Evolutionary conservation across 2,797 vertebrate species (phyloP).

Genomic region (Lophius americanus): DNA sequence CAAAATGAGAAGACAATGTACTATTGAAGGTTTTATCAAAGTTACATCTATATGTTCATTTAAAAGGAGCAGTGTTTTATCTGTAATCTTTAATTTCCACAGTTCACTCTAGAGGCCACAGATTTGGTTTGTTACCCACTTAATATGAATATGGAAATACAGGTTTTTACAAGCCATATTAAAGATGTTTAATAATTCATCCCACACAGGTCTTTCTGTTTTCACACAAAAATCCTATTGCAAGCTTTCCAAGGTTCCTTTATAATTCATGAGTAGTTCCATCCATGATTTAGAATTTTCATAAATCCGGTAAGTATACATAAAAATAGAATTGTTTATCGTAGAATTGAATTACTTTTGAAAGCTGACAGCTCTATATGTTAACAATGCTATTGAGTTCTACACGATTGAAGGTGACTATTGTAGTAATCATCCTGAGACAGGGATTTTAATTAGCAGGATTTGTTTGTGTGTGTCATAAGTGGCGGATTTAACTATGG

Average conservation of each 20-base stretch:
- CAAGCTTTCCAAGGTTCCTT: neutral
- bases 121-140: neutral
- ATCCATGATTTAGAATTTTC: too few species aligned
- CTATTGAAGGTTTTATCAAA: neutral
- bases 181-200: slow-evolving; percentile 25
- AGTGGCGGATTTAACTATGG: too few species aligned
- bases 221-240: neutral
- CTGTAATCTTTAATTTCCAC: neutral
- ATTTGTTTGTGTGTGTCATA: too few species aligned
- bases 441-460: too few species aligned
- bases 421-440: too few species aligned
- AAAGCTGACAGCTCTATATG: too few species aligned
- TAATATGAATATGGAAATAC: neutral
- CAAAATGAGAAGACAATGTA: neutral
- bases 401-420: too few species aligned
- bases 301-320: too few species aligned
- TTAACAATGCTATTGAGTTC: too few species aligned
- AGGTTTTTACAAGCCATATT: slow-evolving; percentile 12
- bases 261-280: too few species aligned
- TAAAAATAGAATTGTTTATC: too few species aligned
- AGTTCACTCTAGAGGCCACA: neutral
- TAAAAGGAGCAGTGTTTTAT: neutral
- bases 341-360: too few species aligned
- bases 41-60: neutral
- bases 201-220: neutral